Conservation (phyloP, 1,140 invertebrate genomes). For the Caenorhabditis briggsae region DNA sequence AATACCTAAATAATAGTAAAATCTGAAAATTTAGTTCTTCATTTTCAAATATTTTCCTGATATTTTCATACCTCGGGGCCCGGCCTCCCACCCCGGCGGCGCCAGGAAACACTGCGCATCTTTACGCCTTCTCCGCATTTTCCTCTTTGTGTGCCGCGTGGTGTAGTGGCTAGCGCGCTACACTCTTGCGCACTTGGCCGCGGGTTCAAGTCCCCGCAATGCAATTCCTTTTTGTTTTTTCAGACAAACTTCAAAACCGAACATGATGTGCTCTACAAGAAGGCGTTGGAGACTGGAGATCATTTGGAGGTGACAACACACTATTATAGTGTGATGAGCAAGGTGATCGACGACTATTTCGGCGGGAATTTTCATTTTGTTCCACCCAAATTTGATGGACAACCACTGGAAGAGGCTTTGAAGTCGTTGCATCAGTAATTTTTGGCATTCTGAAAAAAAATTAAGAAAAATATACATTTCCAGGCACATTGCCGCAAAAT, state of each 20-base stretch:
- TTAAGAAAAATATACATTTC: neutral
- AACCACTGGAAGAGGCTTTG: slow-evolving; percentile 50
- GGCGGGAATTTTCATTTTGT: slow-evolving; percentile 78
- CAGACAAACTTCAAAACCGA: slow-evolving; percentile 71
- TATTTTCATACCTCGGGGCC: no score
- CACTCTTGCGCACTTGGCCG: no score
- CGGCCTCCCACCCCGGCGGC: no score
- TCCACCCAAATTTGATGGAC: slow-evolving; percentile 68
- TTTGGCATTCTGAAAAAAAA: neutral
- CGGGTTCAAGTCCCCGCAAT: no score
- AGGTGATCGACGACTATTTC: slow-evolving; percentile 77
- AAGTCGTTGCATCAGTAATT: slow-evolving; percentile 39
- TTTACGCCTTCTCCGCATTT: no score
- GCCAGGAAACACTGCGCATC: no score
- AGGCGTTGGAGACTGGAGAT: slow-evolving; percentile 68
- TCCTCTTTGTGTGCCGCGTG: no score
- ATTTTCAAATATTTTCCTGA: no score
- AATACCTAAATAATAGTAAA: no score
- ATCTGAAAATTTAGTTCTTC: no score
- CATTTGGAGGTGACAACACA: slow-evolving; percentile 74
- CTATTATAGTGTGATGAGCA: slow-evolving; percentile 78
- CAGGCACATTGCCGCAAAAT: slow-evolving; percentile 70
- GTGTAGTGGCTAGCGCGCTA: no score
- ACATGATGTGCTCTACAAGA: slow-evolving; percentile 70
- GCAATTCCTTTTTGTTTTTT: slow-evolving; percentile 64